A percentile compares a stretch with the other conserved stretches of the same genome.
These are phyloP conservation scores for Pseudococcus viburni DNA, from an alignment of 2,888 invertebrate genomes.

Conservation along the genomic window DNA sequence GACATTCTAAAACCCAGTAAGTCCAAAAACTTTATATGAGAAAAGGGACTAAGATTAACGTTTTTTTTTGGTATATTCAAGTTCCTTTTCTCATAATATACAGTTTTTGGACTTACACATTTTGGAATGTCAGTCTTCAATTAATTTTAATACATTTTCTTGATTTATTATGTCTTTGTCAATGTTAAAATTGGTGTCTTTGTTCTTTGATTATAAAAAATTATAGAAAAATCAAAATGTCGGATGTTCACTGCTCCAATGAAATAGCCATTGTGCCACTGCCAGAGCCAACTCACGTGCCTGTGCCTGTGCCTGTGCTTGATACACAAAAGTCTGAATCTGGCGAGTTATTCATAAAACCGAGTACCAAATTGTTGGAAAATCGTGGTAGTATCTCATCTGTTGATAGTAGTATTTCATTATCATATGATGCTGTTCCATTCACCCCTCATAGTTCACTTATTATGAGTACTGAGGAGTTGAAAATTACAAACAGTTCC, in stretches of 20 bases:
- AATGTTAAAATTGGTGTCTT: neutral
- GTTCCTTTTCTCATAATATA: too few relatives aligned
- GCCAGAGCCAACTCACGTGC: too few relatives aligned
- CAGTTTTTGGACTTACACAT: too few relatives aligned
- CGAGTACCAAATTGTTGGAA: constrained; percentile 68
- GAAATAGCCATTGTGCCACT: neutral
- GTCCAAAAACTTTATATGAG: too few relatives aligned
- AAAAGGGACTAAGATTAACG: too few relatives aligned
- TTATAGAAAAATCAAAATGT: neutral
- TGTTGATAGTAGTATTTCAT: constrained; percentile 76
- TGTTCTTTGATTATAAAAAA: neutral
- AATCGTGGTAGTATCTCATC: constrained; percentile 77
- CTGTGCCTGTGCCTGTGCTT: neutral
- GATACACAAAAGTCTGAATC: constrained; percentile 35
- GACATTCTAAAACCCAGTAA: too few relatives aligned
- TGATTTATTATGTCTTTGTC: neutral
- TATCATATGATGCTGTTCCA: constrained; percentile 74
- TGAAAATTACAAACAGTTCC: constrained; percentile 72
- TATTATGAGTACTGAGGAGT: constrained; percentile 77
- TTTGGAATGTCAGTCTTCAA: too few relatives aligned
- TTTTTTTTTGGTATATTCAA: too few relatives aligned
- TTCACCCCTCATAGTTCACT: constrained; percentile 68
- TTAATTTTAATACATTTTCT: too few relatives aligned
- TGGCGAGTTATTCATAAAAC: constrained; percentile 28
- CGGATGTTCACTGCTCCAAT: neutral